Evolutionary conservation across 2,113 vertebrate genomes (phyloP).

Genomic region (Proteles cristata): DNA sequence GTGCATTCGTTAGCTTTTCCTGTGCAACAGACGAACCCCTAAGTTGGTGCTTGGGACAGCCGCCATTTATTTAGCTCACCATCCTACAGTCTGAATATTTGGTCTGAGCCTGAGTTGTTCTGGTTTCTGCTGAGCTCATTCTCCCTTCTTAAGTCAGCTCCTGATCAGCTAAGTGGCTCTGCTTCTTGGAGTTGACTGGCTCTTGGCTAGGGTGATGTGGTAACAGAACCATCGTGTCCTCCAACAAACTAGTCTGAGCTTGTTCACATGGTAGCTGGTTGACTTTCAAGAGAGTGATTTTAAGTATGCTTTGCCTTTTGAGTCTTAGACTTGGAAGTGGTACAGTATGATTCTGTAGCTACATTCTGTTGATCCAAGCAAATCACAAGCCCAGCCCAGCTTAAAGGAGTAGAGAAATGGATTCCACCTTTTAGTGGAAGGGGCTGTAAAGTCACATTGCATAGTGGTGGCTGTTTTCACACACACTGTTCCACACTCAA

Average conservation of each 20-base stretch:
- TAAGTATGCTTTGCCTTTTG: not conserved
- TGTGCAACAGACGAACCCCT: not conserved
- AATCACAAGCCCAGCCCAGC: not conserved
- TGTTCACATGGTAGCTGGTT: not conserved
- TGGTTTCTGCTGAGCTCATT: not conserved
- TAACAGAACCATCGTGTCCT: not conserved
- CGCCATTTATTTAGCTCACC: not conserved
- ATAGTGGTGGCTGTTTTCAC: not conserved
- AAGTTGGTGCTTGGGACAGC: not conserved
- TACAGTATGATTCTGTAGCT: not conserved
- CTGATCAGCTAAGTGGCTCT: not conserved
- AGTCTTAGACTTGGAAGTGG: not conserved
- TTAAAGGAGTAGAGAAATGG: not conserved
- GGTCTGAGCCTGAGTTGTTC: not conserved
- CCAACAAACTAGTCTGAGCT: not conserved
- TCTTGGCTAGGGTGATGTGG: not conserved
- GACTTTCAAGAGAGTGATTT: not conserved
- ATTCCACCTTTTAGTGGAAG: not conserved
- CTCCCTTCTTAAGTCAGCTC: not conserved
- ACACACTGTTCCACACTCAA: not conserved
- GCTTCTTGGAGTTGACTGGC: not conserved
- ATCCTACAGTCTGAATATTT: rapidly evolving
- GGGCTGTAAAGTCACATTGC: not conserved
- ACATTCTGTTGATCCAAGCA: not conserved
- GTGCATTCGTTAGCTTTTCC: not conserved